Evolutionary conservation across 2,888 invertebrate genomes (phyloP).

Genomic region (Calameuta pallipes): DNA sequence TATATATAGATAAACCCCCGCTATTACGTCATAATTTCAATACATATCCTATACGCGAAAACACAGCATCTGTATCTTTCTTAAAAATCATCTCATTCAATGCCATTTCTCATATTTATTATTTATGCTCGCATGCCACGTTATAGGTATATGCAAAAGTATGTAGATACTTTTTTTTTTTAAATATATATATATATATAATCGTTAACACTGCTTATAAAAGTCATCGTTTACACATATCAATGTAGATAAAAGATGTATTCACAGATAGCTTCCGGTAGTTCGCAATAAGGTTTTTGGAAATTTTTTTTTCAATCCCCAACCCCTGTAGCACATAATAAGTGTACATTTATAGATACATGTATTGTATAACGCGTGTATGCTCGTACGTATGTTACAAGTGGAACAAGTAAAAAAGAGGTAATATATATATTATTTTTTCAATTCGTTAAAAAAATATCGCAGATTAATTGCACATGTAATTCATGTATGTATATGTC

Average conservation of each 20-base stretch:
- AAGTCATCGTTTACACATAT: slow-evolving; percentile 18
- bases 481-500: neutral
- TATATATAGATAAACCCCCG: neutral
- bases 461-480: neutral
- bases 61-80: neutral
- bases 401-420: neutral
- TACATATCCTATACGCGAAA: neutral
- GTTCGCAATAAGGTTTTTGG: slow-evolving; percentile 15
- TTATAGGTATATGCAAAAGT: neutral
- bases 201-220: slow-evolving; percentile 10
- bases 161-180: neutral
- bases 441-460: neutral
- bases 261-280: slow-evolving; percentile 33
- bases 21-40: too few species aligned
- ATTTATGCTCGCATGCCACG: neutral
- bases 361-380: neutral
- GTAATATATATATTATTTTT: neutral
- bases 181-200: neutral
- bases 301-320: neutral
- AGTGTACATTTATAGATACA: neutral
- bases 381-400: neutral
- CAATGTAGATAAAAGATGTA: slow-evolving; percentile 25
- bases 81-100: neutral
- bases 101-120: neutral
- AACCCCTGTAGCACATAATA: neutral